Conservation (phyloP, 2,797 vertebrate genomes). For the Epinephelus malabaricus region DNA sequence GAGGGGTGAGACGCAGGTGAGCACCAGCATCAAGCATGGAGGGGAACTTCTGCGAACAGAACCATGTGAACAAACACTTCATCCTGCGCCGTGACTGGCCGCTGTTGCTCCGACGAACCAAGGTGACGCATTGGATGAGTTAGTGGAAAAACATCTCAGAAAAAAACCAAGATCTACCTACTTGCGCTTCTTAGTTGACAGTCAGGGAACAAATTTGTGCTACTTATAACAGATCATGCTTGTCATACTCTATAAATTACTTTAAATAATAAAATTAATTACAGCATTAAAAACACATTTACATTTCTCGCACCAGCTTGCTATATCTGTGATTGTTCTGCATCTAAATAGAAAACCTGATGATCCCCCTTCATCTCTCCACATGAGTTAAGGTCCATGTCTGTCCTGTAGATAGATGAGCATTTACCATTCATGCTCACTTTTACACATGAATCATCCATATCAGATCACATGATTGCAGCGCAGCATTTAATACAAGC, state of each 20-base stretch:
- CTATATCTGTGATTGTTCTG: constrained; percentile 77
- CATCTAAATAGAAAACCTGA: constrained; percentile 41
- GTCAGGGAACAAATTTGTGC: constrained; percentile 73
- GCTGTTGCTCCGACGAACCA: constrained; percentile 14
- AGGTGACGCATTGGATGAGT: constrained; percentile 14
- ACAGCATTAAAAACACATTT: constrained; percentile 84
- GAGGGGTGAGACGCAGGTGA: constrained; percentile 22
- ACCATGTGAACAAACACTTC: background rate
- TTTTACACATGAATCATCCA: constrained; percentile 1
- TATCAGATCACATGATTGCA: constrained; percentile 5
- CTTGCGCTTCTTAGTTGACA: constrained; percentile 36
- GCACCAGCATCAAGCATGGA: constrained; percentile 43
- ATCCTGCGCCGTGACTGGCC: background rate
- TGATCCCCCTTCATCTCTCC: constrained; percentile 15
- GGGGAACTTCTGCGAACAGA: background rate
- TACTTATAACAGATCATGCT: constrained; percentile 81
- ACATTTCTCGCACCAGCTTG: constrained; percentile 68
- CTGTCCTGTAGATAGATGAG: background rate
- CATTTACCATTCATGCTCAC: background rate
- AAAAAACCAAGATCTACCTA: constrained; percentile 28
- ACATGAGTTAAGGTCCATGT: background rate
- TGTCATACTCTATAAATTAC: constrained; percentile 85
- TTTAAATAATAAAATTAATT: constrained; percentile 88
- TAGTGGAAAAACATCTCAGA: constrained; percentile 26
- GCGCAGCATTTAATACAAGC: background rate